phyloP scores from a whole-genome alignment of 1,140 invertebrate species.

The Sarcophaga peregrina region DNA sequence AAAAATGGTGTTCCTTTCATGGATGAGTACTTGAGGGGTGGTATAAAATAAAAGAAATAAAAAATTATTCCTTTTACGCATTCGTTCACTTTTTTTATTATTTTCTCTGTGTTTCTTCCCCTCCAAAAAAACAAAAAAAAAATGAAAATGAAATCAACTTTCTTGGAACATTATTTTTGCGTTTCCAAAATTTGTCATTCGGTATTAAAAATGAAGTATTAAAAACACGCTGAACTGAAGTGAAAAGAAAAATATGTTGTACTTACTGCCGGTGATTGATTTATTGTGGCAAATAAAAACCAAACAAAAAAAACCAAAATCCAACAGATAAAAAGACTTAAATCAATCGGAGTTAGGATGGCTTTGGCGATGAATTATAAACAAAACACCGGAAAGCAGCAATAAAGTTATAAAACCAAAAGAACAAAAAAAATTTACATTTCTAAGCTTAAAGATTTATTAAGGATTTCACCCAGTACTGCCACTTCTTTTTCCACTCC shows the following conservation, averaged over 20 bases:
- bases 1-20: too few relatives aligned
- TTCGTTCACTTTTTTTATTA: too few relatives aligned
- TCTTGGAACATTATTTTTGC: not conserved
- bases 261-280: not conserved
- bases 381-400: not conserved
- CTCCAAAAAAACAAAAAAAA: too few relatives aligned
- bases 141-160: too few relatives aligned
- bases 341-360: not conserved
- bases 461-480: not conserved
- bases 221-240: too few relatives aligned
- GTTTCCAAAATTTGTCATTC: constrained; percentile 6
- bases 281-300: constrained; percentile 13
- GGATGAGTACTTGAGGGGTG: too few relatives aligned
- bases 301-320: not conserved
- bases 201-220: not conserved
- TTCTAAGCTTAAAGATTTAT: constrained; percentile 4
- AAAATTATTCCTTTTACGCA: too few relatives aligned
- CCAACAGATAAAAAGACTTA: not conserved
- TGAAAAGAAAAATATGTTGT: not conserved
- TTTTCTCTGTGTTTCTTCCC: too few relatives aligned
- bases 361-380: too few relatives aligned
- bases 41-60: too few relatives aligned
- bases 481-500: not conserved
- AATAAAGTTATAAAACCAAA: not conserved
- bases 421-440: constrained; percentile 15